Conservation (phyloP, 2,113 vertebrate genomes). For the Menura novaehollandiae region DNA sequence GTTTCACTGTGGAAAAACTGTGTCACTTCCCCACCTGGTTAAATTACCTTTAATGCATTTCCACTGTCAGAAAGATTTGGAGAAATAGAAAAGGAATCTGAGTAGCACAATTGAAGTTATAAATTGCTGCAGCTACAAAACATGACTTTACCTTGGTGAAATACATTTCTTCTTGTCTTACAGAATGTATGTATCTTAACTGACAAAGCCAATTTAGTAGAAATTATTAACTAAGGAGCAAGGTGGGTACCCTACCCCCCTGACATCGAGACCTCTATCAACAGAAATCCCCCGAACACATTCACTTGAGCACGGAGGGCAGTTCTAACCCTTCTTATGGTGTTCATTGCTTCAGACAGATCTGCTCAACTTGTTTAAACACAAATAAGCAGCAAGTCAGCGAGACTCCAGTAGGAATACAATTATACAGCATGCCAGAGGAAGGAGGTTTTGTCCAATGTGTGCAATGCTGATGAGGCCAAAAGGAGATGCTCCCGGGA, state of each 20-base stretch:
- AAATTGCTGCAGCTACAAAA: background rate
- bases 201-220: background rate
- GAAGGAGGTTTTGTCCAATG: background rate
- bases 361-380: background rate
- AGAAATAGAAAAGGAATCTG: background rate
- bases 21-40: background rate
- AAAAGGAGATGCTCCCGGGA: background rate
- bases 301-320: background rate
- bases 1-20: conserved; percentile 13
- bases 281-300: background rate
- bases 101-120: background rate
- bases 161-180: background rate
- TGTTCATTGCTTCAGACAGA: background rate
- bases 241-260: background rate
- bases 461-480: background rate
- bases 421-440: no score
- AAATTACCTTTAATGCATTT: background rate
- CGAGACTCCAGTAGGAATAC: rapidly evolving
- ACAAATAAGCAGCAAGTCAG: background rate
- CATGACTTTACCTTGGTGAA: background rate
- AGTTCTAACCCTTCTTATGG: rapidly evolving
- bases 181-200: background rate
- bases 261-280: background rate
- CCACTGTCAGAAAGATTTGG: background rate
- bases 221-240: background rate